Conservation (phyloP, 2,113 vertebrate genomes). For the Psephotus haematonotus region DNA sequence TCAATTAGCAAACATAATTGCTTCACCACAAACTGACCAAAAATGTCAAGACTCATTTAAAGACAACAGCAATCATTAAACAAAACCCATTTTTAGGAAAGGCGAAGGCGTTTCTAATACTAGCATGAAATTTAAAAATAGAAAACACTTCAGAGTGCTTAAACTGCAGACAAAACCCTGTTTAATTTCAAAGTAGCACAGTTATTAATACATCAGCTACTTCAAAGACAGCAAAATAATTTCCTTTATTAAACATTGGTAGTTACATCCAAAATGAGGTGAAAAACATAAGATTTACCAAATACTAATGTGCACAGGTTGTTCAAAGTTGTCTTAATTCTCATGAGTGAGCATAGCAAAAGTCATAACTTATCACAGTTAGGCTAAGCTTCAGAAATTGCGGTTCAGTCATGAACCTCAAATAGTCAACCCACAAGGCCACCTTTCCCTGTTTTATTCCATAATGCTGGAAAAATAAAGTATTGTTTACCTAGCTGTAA, state of each 20-base stretch:
- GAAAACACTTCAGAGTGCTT: constrained; percentile 35
- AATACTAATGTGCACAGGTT: neutral
- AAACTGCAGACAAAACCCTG: constrained; percentile 19
- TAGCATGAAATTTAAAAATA: constrained; percentile 52
- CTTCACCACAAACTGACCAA: constrained; percentile 35
- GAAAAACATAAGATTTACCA: neutral
- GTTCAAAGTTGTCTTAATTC: constrained; percentile 6
- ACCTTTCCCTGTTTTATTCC: constrained; percentile 12
- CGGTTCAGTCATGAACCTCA: constrained; percentile 3
- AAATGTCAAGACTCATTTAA: constrained; percentile 36
- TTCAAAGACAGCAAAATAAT: constrained; percentile 43
- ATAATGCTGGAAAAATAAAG: constrained; percentile 33
- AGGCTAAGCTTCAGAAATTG: constrained; percentile 6
- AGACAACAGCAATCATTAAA: constrained; percentile 55
- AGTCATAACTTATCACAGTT: neutral
- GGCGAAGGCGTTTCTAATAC: constrained; percentile 45
- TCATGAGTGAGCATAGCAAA: neutral
- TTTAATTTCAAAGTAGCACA: constrained; percentile 57
- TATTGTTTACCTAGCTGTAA: constrained; percentile 35
- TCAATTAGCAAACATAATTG: constrained; percentile 60
- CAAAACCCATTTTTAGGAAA: constrained; percentile 54
- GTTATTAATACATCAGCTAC: constrained; percentile 51
- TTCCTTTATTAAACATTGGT: neutral
- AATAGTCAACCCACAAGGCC: neutral
- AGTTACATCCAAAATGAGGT: neutral